A percentile compares a stretch with the other conserved stretches of the same genome.
These are phyloP conservation scores for Gorsachius magnificus DNA, from an alignment of 2,797 vertebrate species.

Conservation along the genomic window DNA sequence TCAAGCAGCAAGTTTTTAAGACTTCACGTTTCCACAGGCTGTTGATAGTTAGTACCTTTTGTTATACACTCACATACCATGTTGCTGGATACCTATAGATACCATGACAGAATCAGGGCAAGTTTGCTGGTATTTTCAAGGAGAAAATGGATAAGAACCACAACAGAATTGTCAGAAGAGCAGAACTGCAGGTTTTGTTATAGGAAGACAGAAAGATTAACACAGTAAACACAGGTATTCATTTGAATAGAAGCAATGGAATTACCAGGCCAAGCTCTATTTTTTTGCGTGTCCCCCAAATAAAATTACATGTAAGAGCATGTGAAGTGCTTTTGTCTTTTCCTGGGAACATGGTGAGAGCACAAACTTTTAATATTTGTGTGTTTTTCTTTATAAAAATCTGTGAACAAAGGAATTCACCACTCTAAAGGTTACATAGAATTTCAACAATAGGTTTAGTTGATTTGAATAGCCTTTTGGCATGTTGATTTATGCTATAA, in stretches of 20 bases:
- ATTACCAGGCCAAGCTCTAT: neutral
- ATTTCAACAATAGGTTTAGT: constrained; percentile 44
- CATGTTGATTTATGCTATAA: constrained; percentile 53
- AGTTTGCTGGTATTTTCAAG: neutral
- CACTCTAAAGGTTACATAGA: constrained; percentile 35
- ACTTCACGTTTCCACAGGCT: neutral
- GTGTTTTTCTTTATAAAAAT: constrained; percentile 28
- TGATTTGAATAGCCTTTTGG: constrained; percentile 59
- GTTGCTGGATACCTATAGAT: neutral
- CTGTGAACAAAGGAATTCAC: constrained; percentile 32
- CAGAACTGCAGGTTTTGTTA: neutral
- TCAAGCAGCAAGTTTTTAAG: neutral
- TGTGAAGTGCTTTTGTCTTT: neutral
- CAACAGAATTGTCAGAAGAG: neutral
- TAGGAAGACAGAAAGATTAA: neutral
- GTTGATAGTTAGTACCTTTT: neutral
- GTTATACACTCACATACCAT: neutral
- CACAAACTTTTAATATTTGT: constrained; percentile 16
- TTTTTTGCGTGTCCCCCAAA: constrained; percentile 13
- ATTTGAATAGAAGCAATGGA: neutral
- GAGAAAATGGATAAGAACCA: neutral
- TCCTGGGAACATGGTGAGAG: neutral
- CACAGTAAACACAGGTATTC: neutral
- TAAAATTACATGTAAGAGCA: constrained; percentile 22
- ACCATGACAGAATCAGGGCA: neutral